A percentile compares a stretch with the other conserved stretches of the same genome.
These are phyloP conservation scores for Columba guinea DNA, from an alignment of 2,797 vertebrate species.

Conservation along the genomic window DNA sequence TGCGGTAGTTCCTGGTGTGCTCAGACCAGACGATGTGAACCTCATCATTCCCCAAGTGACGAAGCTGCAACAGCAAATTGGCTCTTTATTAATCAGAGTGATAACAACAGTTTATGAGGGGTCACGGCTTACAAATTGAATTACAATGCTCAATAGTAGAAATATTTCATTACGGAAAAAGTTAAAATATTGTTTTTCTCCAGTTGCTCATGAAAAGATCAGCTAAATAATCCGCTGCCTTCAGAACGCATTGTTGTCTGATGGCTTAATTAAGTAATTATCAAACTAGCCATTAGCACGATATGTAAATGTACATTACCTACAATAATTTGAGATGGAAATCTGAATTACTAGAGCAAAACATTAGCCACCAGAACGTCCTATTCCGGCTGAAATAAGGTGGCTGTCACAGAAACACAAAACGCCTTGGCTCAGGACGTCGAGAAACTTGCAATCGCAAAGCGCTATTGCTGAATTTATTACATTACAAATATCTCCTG, in stretches of 20 bases:
- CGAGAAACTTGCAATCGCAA: neutral
- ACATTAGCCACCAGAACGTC: neutral
- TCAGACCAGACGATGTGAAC: slow-evolving; percentile 99
- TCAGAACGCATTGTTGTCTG: slow-evolving; percentile 28
- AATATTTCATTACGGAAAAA: slow-evolving; percentile 64
- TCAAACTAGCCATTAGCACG: slow-evolving; percentile 50
- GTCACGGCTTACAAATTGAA: slow-evolving; percentile 71
- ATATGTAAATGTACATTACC: slow-evolving; percentile 6
- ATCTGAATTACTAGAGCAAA: neutral
- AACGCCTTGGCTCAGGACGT: neutral
- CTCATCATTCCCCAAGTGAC: slow-evolving; percentile 99
- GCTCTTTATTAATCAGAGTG: slow-evolving; percentile 76
- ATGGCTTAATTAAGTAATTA: slow-evolving; percentile 65
- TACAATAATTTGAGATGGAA: neutral
- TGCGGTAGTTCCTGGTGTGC: slow-evolving; percentile 94
- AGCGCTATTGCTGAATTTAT: neutral
- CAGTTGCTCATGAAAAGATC: slow-evolving; percentile 36
- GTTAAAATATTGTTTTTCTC: slow-evolving; percentile 59
- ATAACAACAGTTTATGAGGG: slow-evolving; percentile 70
- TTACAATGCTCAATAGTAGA: slow-evolving; percentile 63
- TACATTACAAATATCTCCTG: neutral
- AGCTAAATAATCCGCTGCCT: slow-evolving; percentile 16
- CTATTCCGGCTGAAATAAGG: neutral
- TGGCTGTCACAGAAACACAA: neutral
- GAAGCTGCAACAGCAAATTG: slow-evolving; percentile 87